phyloP scores from a whole-genome alignment of 2,797 vertebrate genomes.

The Loris lydekkerianus region DNA sequence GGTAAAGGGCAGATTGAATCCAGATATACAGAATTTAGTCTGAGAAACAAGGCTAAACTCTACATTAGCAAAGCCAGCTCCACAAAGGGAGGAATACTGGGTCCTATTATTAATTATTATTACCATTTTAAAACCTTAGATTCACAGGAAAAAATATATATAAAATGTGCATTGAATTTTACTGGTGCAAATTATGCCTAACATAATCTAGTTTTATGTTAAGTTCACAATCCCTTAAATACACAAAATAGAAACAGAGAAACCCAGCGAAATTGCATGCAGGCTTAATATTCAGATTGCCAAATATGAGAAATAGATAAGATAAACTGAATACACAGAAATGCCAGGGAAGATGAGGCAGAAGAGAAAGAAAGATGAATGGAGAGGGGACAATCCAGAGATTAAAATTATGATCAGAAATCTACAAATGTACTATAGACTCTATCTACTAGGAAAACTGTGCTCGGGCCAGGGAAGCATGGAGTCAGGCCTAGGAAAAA shows the following conservation, averaged over 20 bases:
- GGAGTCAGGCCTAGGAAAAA: not conserved
- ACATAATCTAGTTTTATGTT: not conserved
- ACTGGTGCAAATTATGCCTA: not conserved
- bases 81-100: conserved; percentile 8
- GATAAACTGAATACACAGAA: conserved; percentile 40
- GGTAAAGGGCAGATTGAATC: not conserved
- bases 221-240: not conserved
- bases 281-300: not conserved
- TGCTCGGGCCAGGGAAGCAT: not conserved
- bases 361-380: not conserved
- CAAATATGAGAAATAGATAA: conserved; percentile 36
- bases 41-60: conserved; percentile 21
- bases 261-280: not conserved
- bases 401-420: conserved; percentile 25
- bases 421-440: not conserved
- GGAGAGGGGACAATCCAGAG: not conserved
- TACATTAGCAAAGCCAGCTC: not conserved
- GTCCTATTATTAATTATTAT: not conserved
- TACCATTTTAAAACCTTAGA: conserved; percentile 37
- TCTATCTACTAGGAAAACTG: not conserved
- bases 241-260: conserved; percentile 44
- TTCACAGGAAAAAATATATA: not conserved
- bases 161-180: conserved; percentile 2
- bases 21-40: conserved; percentile 21
- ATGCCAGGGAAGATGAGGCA: not conserved